These are phyloP conservation scores for Phymastichus coffea DNA, from an alignment of 1,140 invertebrate genomes.

Conservation along the genomic window DNA sequence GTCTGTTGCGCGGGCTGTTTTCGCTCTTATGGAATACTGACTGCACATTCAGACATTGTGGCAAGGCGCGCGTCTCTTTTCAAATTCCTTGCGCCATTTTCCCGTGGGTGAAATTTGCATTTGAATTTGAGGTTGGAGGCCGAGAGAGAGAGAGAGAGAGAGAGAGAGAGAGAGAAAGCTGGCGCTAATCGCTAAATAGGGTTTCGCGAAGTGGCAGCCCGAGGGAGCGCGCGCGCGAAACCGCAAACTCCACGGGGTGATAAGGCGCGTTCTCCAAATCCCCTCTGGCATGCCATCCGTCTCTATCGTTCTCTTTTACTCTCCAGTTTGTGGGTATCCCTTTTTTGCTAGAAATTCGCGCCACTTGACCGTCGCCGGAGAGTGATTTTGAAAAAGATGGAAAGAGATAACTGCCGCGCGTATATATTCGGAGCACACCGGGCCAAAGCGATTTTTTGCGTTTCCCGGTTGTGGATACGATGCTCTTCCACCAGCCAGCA, in stretches of 20 bases:
- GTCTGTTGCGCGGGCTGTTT: slow-evolving; percentile 1
- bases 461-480: no score
- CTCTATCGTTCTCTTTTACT: slow-evolving; percentile 5
- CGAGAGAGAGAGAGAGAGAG: not conserved
- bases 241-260: slow-evolving; percentile 22
- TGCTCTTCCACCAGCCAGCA: no score
- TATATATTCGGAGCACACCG: no score
- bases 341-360: slow-evolving; percentile 22
- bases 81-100: no score
- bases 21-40: no score
- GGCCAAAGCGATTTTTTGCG: no score
- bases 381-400: not conserved
- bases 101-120: slow-evolving; percentile 35
- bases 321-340: not conserved
- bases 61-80: not conserved
- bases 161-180: slow-evolving; percentile 9
- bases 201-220: slow-evolving; percentile 31
- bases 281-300: slow-evolving; percentile 9
- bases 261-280: slow-evolving; percentile 20
- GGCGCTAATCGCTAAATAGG: slow-evolving; percentile 41
- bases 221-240: slow-evolving; percentile 7
- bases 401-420: not conserved
- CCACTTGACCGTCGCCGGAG: slow-evolving; percentile 3
- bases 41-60: no score
- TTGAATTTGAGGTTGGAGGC: slow-evolving; percentile 33